Evolutionary conservation across 2,797 vertebrate genomes (phyloP), one percentile per base, ranked within the genome.

Genomic region (Melopsittacus undulatus): DNA sequence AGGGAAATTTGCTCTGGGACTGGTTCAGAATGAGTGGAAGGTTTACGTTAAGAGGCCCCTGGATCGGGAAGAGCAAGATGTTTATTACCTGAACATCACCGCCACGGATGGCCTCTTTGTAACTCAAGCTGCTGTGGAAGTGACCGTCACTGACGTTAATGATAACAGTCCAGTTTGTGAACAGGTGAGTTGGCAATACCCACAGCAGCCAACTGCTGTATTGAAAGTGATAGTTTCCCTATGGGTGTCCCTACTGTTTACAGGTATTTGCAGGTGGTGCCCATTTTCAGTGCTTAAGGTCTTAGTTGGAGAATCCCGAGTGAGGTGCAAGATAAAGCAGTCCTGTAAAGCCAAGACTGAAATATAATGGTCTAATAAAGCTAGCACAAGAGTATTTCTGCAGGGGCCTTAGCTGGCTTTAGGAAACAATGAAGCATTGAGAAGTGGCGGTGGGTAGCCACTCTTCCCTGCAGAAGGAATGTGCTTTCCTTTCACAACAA

Each of bases 11-110:
- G 99, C 99, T 1, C 98, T 99, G 78, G 99, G 99, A n/a, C 97
- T 99, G 92, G 99, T 99, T 90, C 99, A 99, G 95, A 99, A 97
- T 11, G 99, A 99, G 90, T 99, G 99, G 99, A 99, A 99, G 87
- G 99, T 99, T 96, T 99, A 99, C 21, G 99, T 99, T 80, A 99
- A 99, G 96, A 98, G 99, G 45, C 98, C 98, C 2, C 96, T 99
- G 72, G 99, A 99, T 93, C 97, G 99, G 14, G 99, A 99, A 96
- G 98, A 99, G 34, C 98, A 98, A 90, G 98, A 98, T 49, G 66
- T 98, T 76, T 99, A 99, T 97, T 96, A 98, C 46, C 98, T 99
- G 93, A 99, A 99, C 76, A 98, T 99, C 95, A 99, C 99, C 0
- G 99, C 99, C 29, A 99, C 98, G 0, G 99, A 99, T 26, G 99